Base-by-base conservation (phyloP, 2,888 invertebrate species). In the Lutraria lutraria region DNA sequence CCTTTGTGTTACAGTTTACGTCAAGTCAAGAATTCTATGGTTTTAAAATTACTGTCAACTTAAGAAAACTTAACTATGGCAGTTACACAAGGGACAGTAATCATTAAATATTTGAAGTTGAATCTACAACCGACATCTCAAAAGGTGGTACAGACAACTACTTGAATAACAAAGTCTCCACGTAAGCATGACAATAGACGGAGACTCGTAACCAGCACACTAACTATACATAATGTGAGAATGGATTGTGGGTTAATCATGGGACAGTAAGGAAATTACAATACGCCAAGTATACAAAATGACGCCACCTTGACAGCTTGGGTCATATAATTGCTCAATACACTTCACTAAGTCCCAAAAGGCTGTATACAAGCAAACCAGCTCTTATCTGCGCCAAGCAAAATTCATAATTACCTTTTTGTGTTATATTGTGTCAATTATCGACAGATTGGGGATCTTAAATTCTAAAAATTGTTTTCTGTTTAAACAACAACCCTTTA, bases 301-400 rank as follows among this genome's bases (percentile, higher is more conserved):
- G 85, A 85, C 85, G 76, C 85, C 85, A 85, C 31, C 54, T 15
- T 76, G 85, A 72, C 76, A 85, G 54, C 85, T 52, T 43, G 76
- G 31, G 52, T 84, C 72, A 60, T 52, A 63, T 68, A 68, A 83
- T 34, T 53, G 63, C 83, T 68, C 25, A 68, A 76, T 54, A 85
- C 79, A 85, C 76, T 43, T 85, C 72, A 85, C 31, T 85, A 34
- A 54, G 43, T 72, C 79, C 72, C 25, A 85, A 85, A 76, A 76
- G 76, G 76, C 76, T 31, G 19, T 34, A 76, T 76, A 34, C 76
- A 76, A 16, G 29, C 76, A 31, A 76, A 19, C 15, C 15, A 31
- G 31, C 76, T 76, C 79, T 79, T 79, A 52, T 81, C 54, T 81
- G 19, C 21, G 31, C 16, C 29, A 31, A 52, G 53, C 19, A 53